Base-by-base conservation (phyloP, 2,797 vertebrate species). In the Alectoris magna region DNA sequence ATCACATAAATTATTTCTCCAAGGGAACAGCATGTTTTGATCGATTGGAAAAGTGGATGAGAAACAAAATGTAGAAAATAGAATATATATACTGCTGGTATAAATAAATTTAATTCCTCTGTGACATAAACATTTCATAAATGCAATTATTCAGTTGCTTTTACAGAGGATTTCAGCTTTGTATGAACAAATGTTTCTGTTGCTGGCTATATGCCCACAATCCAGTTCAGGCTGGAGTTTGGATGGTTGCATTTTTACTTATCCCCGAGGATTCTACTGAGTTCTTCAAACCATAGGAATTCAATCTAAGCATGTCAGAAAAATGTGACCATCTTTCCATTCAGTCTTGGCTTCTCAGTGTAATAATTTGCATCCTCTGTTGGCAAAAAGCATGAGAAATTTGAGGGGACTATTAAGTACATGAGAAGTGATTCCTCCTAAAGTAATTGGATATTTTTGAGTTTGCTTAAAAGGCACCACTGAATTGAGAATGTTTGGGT, bases 211-310 rank as follows among this genome's bases (percentile, higher is more conserved):
- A 86, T 91, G 11, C 83, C 84, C 55, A 76, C 53, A 41, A 34
- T 56, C 68, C 58, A 49, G 21, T 77, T 87, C 44, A 12, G 16
- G 71, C 62, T 87, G 27, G 75, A 59, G 34, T 68, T 46, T 90
- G 62, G 38, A 39, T 70, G 23, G 34, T 83, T 92, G 62, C 67
- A 41, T 87, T 94, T 79, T 19, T 63, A 46, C 34, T 68, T 84
- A 83, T 87, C 62, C 29, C 66, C 74, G 34, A 0, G 10, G 72
- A 87, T 77, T 84, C 49, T 62, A 48, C 55, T 76, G 72, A 84
- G 79, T 72, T 83, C 71, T 84, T 93, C 71, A 74, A 55, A 82
- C 58, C 16, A 15, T 14, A 80, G 77, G 55, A 94, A 82, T 88
- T 77, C 58, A 86, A 1, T 63, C 34, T 80, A 82, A 95, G 31